Percentiles rank a stretch among this genome's conserved stretches.
Evolutionary conservation across 2,113 vertebrate genomes (phyloP).

Genomic region (Mastomys natalensis): DNA sequence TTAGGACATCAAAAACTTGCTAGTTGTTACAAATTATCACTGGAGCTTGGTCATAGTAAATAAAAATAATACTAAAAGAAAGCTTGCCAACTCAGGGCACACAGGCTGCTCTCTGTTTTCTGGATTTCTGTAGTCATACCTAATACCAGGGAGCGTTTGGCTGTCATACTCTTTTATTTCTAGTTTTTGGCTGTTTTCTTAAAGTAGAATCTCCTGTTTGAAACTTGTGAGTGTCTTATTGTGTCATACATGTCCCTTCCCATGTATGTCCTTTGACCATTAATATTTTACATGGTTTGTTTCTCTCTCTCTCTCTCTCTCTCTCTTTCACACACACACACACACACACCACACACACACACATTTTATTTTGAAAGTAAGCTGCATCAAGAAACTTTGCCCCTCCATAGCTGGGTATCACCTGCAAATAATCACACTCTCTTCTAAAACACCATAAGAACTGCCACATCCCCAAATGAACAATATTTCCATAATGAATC

Average conservation of each 20-base stretch:
- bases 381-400: conserved; percentile 25
- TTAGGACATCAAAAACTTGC: conserved; percentile 31
- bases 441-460: not conserved
- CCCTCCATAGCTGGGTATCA: conserved; percentile 18
- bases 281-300: not conserved
- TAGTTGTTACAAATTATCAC: conserved; percentile 49
- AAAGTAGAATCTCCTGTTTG: conserved; percentile 34
- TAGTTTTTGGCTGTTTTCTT: conserved; percentile 40
- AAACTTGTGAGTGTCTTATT: conserved; percentile 17
- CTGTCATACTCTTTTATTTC: not conserved
- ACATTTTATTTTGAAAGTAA: conserved; percentile 34
- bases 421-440: conserved; percentile 16
- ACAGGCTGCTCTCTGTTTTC: not conserved
- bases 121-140: not conserved
- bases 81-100: not conserved
- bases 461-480: not conserved
- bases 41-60: conserved; percentile 27
- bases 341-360: not conserved
- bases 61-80: conserved; percentile 18
- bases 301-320: not conserved
- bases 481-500: not conserved
- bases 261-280: not conserved
- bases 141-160: not conserved
- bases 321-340: not conserved
- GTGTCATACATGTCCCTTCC: not conserved